phyloP scores from a whole-genome alignment of 2,113 vertebrate species.

The Panurus biarmicus region DNA sequence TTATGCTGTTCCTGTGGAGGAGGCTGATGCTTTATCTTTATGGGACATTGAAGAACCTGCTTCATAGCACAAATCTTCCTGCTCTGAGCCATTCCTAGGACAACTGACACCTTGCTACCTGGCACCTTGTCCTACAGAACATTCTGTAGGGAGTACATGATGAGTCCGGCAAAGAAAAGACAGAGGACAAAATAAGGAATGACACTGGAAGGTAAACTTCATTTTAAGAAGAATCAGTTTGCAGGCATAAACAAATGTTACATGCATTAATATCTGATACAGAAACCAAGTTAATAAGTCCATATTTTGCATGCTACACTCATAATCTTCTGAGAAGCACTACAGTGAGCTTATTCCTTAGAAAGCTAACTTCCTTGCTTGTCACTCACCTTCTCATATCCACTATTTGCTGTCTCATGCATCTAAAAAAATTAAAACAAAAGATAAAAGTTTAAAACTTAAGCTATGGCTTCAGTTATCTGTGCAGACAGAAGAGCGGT shows the following conservation, averaged over 20 bases:
- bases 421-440: too few relatives aligned
- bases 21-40: background rate
- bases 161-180: background rate
- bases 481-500: background rate
- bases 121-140: background rate
- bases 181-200: background rate
- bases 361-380: background rate
- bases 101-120: background rate
- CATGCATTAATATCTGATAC: background rate
- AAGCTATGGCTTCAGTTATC: slow-evolving; percentile 9
- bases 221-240: background rate
- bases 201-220: background rate
- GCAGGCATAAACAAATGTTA: background rate
- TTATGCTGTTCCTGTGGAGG: background rate
- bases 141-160: background rate
- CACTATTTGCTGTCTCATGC: background rate
- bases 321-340: background rate
- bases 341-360: background rate
- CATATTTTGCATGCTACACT: background rate
- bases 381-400: background rate
- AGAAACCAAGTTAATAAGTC: background rate
- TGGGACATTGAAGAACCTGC: background rate
- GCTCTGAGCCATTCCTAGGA: background rate
- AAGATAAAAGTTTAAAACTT: slow-evolving; percentile 9
- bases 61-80: background rate